These are phyloP conservation scores for Thalassophryne amazonica DNA, from an alignment of 2,797 vertebrate species.

Conservation along the genomic window DNA sequence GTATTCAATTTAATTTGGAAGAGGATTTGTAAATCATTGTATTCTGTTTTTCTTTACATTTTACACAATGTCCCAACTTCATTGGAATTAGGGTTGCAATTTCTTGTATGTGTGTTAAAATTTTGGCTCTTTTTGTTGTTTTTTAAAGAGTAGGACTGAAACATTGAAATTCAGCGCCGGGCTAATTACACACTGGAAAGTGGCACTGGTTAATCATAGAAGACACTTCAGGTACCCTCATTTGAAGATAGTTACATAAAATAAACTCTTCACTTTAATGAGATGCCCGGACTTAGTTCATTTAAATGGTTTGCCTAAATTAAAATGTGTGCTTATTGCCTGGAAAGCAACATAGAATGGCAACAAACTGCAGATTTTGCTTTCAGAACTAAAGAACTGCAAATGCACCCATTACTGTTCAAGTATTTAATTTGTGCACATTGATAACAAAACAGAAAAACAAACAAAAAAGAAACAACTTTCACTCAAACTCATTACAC, in stretches of 20 bases:
- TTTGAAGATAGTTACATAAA: slow-evolving; percentile 11
- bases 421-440: slow-evolving; percentile 59
- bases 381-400: slow-evolving; percentile 46
- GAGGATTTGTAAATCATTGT: too few species aligned
- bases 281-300: slow-evolving; percentile 49
- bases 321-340: slow-evolving; percentile 53
- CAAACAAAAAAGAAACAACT: slow-evolving; percentile 62
- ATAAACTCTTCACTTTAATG: slow-evolving; percentile 51
- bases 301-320: slow-evolving; percentile 48
- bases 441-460: too few species aligned
- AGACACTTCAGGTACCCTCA: slow-evolving; percentile 32
- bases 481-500: slow-evolving; percentile 52
- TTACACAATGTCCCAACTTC: too few species aligned
- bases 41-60: too few species aligned
- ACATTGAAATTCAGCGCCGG: slow-evolving; percentile 6
- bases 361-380: slow-evolving; percentile 56
- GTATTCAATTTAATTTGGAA: too few species aligned
- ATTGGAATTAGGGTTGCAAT: too few species aligned
- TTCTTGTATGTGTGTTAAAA: neutral
- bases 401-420: slow-evolving; percentile 54
- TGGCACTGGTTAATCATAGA: slow-evolving; percentile 24
- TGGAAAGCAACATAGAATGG: slow-evolving; percentile 20
- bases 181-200: slow-evolving; percentile 32
- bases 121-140: neutral
- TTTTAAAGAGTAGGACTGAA: slow-evolving; percentile 16